Conservation (phyloP, 2,113 vertebrate genomes). For the Myotis brandtii region DNA sequence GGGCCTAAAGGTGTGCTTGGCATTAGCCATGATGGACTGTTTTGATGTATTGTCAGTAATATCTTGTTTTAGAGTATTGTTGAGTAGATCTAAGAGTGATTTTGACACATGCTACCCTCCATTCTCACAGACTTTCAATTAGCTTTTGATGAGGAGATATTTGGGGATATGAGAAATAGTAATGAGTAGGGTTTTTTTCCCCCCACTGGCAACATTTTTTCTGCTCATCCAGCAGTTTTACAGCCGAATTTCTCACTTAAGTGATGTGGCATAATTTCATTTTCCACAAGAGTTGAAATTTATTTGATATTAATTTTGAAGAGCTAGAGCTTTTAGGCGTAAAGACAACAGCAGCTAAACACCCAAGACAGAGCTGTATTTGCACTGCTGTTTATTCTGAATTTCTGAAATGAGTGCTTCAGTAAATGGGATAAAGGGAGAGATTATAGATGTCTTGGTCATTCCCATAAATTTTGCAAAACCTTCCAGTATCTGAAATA, state of each 20-base stretch:
- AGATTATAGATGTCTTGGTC: slow-evolving; percentile 15
- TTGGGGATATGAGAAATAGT: neutral
- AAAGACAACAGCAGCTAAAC: neutral
- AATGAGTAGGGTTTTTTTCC: neutral
- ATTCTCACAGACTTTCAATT: neutral
- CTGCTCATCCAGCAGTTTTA: slow-evolving; percentile 16
- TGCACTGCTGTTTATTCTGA: neutral
- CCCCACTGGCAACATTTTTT: neutral
- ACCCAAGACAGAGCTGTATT: neutral
- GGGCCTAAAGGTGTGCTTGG: neutral
- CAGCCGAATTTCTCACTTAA: neutral
- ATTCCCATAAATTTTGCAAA: slow-evolving; percentile 62
- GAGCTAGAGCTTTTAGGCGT: neutral
- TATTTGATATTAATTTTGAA: slow-evolving; percentile 57
- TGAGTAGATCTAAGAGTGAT: neutral
- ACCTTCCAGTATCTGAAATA: slow-evolving; percentile 57
- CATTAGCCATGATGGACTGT: neutral
- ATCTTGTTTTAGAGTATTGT: neutral
- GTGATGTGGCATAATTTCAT: neutral
- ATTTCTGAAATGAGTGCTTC: slow-evolving; percentile 30
- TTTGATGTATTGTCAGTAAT: slow-evolving; percentile 12
- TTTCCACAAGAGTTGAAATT: slow-evolving; percentile 15
- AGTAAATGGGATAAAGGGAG: neutral
- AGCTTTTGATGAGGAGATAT: neutral
- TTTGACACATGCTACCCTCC: neutral